These are phyloP conservation scores for Chascanopsetta lugubris DNA, from an alignment of 2,113 vertebrate genomes.

Conservation along the genomic window DNA sequence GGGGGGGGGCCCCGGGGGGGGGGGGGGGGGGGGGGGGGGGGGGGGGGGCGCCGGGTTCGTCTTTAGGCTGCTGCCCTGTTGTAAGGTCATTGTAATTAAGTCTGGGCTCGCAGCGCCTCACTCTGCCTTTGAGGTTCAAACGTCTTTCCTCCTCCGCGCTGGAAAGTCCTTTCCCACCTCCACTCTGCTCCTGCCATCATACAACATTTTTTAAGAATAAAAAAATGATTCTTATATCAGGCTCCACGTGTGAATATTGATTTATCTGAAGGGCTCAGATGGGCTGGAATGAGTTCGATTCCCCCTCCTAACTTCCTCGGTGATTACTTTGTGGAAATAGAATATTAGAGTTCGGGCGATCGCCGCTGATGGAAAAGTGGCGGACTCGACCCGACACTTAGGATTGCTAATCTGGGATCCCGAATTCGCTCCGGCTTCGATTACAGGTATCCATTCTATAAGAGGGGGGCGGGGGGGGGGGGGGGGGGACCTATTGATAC, in stretches of 20 bases:
- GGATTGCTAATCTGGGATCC: constrained; percentile 68
- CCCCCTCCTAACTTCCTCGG: constrained; percentile 64
- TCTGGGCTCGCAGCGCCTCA: constrained; percentile 63
- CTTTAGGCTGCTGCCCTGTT: constrained; percentile 71
- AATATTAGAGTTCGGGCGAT: constrained; percentile 75
- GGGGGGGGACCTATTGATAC: constrained; percentile 53
- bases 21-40: too few species aligned
- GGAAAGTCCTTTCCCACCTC: constrained; percentile 60
- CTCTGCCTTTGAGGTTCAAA: constrained; percentile 77
- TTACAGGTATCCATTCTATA: constrained; percentile 44
- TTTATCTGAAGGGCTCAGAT: constrained; percentile 70
- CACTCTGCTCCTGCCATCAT: constrained; percentile 67
- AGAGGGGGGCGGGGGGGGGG: constrained; percentile 20
- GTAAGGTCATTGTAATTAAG: constrained; percentile 81
- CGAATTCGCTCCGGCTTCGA: constrained; percentile 68
- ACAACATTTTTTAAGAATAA: too few species aligned
- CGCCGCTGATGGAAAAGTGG: constrained; percentile 48
- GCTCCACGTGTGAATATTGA: constrained; percentile 74
- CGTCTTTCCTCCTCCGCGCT: constrained; percentile 67
- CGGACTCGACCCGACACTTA: constrained; percentile 58
- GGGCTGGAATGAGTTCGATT: constrained; percentile 73
- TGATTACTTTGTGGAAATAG: constrained; percentile 78
- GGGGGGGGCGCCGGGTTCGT: constrained; percentile 48
- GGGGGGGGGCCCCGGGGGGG: too few species aligned
- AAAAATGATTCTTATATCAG: constrained; percentile 69